Evolutionary conservation across 2,888 invertebrate species (phyloP), one percentile per base, ranked within the genome.

Genomic region (Latrodectus elegans): DNA sequence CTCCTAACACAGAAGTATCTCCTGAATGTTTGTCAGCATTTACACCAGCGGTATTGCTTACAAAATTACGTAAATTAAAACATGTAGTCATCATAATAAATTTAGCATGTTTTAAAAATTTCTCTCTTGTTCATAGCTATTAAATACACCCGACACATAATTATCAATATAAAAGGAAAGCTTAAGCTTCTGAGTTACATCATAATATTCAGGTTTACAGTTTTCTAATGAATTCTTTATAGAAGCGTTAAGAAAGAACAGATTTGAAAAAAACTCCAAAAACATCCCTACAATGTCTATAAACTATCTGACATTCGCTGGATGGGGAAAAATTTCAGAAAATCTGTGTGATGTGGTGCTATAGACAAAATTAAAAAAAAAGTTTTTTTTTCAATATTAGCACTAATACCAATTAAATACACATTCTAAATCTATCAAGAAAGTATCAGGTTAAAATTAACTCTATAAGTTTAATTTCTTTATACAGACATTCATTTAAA

Each of bases 401-500:
- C 68, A 60, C 38, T 81, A 11, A 76, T 26, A 17, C 70, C 76
- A 1, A 75, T 76, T 51, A 71, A 60, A 53, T 49, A n/a, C n/a
- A 76, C 68, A 60, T 38, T 64, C 75, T 67, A 49, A 83, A 83
- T 22, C 70, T 2, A 60, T 83, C 60, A 76, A 83, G 67, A 51
- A 83, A 55, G 60, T 83, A 22, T 22, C 22, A 22, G 22, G 22
- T 76, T 22, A 64, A 70, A 14, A 71, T 53, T 22, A 81, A 2
- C 53, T 83, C 70, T 1, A 83, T 17, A 10, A 83, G 51, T 71
- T 71, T 70, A 22, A 11, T 8, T 60, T 49, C 68, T 17, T 75
- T 60, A 49, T 17, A 68, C n/a, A 74, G 49, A 68, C 75, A 68
- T 4, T 83, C 75, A n/a, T 83, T 84, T 26, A 76, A 77, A 74